A percentile compares a stretch with the other conserved stretches of the same genome.
Conservation (phyloP, 1,140 invertebrate species). For the Pogonomyrmex californicus region DNA sequence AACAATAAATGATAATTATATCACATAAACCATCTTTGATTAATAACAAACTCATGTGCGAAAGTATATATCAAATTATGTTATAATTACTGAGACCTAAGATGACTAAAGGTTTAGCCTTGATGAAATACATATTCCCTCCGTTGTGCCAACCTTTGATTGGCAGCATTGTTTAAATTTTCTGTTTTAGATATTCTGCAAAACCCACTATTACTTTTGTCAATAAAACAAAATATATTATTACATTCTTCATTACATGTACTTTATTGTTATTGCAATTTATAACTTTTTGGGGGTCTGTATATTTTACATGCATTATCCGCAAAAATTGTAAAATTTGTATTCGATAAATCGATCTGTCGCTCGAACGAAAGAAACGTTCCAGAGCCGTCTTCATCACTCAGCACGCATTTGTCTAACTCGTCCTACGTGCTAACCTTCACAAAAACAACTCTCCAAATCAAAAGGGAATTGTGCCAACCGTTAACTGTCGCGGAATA, state of each 20-base stretch:
- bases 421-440: slow-evolving; percentile 38
- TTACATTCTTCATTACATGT: not conserved
- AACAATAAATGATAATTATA: too few species aligned
- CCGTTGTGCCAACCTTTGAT: too few species aligned
- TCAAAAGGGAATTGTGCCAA: not conserved
- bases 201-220: too few species aligned
- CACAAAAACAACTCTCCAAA: not conserved
- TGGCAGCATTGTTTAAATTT: too few species aligned
- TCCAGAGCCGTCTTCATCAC: not conserved
- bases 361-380: not conserved
- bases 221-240: not conserved
- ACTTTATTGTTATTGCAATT: not conserved
- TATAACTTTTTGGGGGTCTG: too few species aligned
- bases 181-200: too few species aligned
- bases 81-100: too few species aligned
- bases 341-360: not conserved
- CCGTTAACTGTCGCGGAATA: not conserved
- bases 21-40: too few species aligned
- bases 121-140: too few species aligned
- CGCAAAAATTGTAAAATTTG: not conserved
- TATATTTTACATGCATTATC: not conserved
- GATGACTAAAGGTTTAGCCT: too few species aligned
- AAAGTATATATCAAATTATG: too few species aligned
- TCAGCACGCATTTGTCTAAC: slow-evolving; percentile 25
- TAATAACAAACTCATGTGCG: too few species aligned